Evolutionary conservation across 1,140 invertebrate species (phyloP), one percentile per base, ranked within the genome.

Genomic region (Idris sp.): DNA sequence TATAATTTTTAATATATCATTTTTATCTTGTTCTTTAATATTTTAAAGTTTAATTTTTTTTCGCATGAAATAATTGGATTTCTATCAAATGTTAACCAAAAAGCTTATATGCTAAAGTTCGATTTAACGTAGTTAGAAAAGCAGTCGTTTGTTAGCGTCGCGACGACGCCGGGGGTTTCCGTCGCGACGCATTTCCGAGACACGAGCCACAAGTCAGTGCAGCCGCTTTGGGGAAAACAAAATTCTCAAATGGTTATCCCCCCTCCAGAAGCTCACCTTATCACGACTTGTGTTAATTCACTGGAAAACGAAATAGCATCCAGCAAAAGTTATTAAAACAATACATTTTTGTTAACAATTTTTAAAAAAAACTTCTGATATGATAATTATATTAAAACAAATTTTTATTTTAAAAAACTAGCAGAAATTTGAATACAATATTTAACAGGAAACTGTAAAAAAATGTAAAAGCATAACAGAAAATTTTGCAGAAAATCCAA

Each of bases 161-260:
- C 72, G 78, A 78, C 80, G 77, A 81, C 80, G 81, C 56, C 75
- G 61, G 54, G 75, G 71, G 69, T 78, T 78, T 73, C 72, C 72
- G 81, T 82, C 79, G 81, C 78, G 81, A 81, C 80, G 76, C 51
- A 68, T 64, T 82, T 82, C 73, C 78, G 77, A 75, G 71, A 78
- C 69, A 56, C 61, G 36, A 67, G 35, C 19, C 43, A 22, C n/a
- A n/a, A 26, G 10, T 28, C 30, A 2, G 22, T 30, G 38, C 38
- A 38, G 22, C 25, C 35, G 10, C 49, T 48, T 61, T 22, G 31
- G 28, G 15, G 31, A 46, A n/a, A 61, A 40, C 40, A 15, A 8
- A 40, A 8, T 19, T 33, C 22, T 18, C 14, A 31, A 56, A 26
- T 11, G n/a, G 14, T 43, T 49, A 1, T 8, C 4, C 53, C 46